Percentiles rank a stretch among this genome's conserved stretches.
Evolutionary conservation across 2,113 vertebrate genomes (phyloP).

Genomic region (Gracilinanus agilis): DNA sequence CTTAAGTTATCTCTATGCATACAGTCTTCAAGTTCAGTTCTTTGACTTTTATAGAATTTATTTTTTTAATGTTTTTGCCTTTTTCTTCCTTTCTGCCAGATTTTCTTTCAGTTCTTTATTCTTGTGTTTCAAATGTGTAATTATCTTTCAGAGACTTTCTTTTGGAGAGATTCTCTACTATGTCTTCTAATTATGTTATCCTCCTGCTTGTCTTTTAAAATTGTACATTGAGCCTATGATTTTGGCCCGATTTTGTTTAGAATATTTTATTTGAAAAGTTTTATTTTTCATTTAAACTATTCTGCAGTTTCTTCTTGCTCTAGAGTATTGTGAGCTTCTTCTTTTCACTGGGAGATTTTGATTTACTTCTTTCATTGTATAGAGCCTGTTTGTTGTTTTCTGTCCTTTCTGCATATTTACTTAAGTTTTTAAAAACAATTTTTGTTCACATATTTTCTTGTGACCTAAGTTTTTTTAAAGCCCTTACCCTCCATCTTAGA

Average conservation of each 20-base stretch:
- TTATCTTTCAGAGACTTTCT: neutral
- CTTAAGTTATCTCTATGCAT: neutral
- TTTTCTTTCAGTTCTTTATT: slow-evolving; percentile 2
- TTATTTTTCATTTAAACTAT: neutral
- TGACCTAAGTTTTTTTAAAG: neutral
- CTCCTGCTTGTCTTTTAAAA: neutral
- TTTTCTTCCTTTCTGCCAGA: neutral
- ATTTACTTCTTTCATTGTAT: neutral
- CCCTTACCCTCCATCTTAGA: neutral
- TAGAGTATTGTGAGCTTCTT: neutral
- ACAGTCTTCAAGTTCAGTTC: neutral
- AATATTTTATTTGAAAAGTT: neutral
- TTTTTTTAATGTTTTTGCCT: neutral
- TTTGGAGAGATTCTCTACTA: neutral
- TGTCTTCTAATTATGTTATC: neutral
- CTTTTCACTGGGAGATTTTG: neutral
- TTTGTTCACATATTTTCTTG: neutral
- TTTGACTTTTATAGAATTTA: neutral
- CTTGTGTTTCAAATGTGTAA: neutral
- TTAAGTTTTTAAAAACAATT: neutral
- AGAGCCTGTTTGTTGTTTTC: neutral
- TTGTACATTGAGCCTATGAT: neutral
- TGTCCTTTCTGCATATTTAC: neutral
- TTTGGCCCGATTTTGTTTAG: neutral
- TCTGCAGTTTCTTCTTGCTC: neutral